Base-by-base conservation (phyloP, 2,113 vertebrate genomes). In the Neolamprologus falcicula region DNA sequence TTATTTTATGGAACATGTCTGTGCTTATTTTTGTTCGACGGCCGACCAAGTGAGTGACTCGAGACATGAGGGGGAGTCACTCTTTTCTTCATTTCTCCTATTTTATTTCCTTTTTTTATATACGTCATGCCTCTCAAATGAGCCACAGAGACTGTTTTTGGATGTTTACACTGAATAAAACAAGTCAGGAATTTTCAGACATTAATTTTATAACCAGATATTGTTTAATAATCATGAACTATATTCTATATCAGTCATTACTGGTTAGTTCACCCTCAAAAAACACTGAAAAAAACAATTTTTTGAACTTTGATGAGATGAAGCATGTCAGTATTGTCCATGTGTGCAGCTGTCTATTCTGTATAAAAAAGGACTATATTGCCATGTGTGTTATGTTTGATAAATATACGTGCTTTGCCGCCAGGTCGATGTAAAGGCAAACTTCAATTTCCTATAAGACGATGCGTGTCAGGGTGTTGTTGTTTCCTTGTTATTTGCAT, bases 401-500 rank as follows among this genome's bases (percentile, higher is more conserved):
- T 95, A 93, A 93, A 94, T 98, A 97, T 94, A 92, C 82, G 92
- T 96, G 93, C 95, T 96, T 95, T 94, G 94, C 93, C 90, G 86
- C 83, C 91, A 90, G 89, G 92, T 94, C 92, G 92, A 93, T 93
- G 93, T 94, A 88, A 95, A 93, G 91, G 89, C 91, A 88, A 95
- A 95, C 89, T 94, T 93, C 85, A 84, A 88, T 92, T 96, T 96
- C 95, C 92, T 95, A 90, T 93, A 90, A 95, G 96, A 97, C 95
- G 94, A 97, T 96, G 94, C 97, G 96, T 96, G 97, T 97, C 95
- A 93, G 97, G 97, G 95, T 98, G 97, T 96, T 97, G 97, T 97
- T 94, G 97, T 98, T 97, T 97, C 97, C 97, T 98, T 95, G 93
- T 98, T 98, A 96, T 90, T 98, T 99, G 98, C 98, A 99, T 99